Evolutionary conservation across 2,888 invertebrate species (phyloP), one percentile per base, ranked within the genome.

Genomic region (Linnaemya vulpina): DNA sequence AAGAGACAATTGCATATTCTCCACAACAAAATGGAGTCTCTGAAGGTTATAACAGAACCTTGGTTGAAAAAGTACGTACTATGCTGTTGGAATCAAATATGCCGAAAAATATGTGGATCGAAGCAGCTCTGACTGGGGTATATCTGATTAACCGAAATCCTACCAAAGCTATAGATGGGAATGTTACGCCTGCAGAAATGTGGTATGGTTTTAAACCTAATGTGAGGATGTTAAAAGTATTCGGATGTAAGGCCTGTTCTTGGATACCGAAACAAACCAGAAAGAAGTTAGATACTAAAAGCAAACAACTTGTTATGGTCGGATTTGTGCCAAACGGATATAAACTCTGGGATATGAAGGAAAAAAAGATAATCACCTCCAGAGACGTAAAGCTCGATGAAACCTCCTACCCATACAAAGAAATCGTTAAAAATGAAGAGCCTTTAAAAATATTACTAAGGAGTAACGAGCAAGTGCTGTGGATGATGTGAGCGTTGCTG

Each of bases 311-410:
- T 11, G 38, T 68, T 38, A 68, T 68, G 68, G 38, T 68, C 1
- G 38, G 53, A 43, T 22, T 68, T 25, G 22, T 60, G 38, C 11
- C 20, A 68, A 49, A 15, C 35, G 15, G 60, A 1, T 70, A 55
- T n/a, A 70, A 55, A 7, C 15, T 70, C 0, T 55, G 70, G 70
- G 70, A 70, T 15, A 70, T 70, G 53, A 68, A 67, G 3, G 38
- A 38, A 38, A 38, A 38, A 38, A 10, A 38, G 10, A 10, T 38
- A 7, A 38, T 38, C 10, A 38, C 38, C 3, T 7, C 38, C 1
- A 38, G 38, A 38, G 38, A 38, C 10, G 38, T 38, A 7, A 38
- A 38, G 10, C 9, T 38, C 8, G 38, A 38, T 38, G 38, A 38
- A 10, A 38, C 10, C 9, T 9, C 8, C 38, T 38, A 38, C 10